Evolutionary conservation across 2,113 vertebrate genomes (phyloP).

Genomic region (Ia io): DNA sequence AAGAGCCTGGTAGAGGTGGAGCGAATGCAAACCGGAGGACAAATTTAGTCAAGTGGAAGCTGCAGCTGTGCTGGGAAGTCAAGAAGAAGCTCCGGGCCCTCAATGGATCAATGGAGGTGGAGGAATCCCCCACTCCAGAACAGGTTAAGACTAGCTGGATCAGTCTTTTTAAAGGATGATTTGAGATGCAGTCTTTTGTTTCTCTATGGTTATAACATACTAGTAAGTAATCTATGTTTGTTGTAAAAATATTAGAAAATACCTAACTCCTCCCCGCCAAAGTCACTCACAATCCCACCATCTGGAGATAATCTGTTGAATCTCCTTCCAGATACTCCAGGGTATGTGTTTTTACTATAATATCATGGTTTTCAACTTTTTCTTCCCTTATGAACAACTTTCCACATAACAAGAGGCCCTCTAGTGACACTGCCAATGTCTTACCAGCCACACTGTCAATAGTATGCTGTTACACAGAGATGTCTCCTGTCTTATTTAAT

Average conservation of each 20-base stretch:
- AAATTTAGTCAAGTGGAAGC: not conserved
- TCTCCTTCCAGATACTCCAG: not conserved
- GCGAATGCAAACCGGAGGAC: not conserved
- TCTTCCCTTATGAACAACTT: not conserved
- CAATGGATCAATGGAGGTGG: not conserved
- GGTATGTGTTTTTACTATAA: not conserved
- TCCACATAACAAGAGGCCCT: not conserved
- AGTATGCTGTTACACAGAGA: not conserved
- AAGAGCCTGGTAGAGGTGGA: not conserved
- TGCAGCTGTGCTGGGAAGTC: not conserved
- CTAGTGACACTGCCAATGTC: not conserved
- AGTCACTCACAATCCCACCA: not conserved
- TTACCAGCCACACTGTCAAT: not conserved
- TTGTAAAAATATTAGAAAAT: conserved; percentile 11
- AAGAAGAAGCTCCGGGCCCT: not conserved
- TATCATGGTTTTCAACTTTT: not conserved
- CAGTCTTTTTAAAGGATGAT: not conserved
- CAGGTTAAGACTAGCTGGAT: not conserved
- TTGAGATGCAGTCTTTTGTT: not conserved
- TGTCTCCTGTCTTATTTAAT: not conserved
- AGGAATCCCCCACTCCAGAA: not conserved
- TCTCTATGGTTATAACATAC: not conserved
- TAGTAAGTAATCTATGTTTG: not conserved
- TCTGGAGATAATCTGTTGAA: not conserved
- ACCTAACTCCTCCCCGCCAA: not conserved